Evolutionary conservation across 2,113 vertebrate species (phyloP).

Genomic region (Loxodonta africana): DNA sequence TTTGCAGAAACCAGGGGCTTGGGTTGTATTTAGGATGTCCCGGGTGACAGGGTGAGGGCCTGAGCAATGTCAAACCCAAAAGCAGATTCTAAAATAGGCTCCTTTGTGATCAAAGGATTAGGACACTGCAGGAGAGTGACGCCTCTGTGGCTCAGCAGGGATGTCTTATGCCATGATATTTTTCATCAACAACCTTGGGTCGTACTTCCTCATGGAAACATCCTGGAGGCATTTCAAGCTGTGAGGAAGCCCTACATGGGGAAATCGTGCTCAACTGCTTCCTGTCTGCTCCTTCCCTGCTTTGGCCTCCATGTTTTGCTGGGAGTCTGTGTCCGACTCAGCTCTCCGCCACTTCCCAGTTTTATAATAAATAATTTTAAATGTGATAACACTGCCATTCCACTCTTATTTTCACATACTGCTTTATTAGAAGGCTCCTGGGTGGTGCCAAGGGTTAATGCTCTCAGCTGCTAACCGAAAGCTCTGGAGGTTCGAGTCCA

Average conservation of each 20-base stretch:
- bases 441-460: no score
- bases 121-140: neutral
- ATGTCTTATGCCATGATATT: no score
- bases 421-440: no score
- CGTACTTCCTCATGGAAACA: accelerated
- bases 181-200: neutral
- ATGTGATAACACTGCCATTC: accelerated
- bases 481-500: no score
- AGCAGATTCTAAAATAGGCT: neutral
- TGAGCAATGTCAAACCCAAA: accelerated
- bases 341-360: neutral
- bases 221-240: accelerated
- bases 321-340: neutral
- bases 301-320: neutral
- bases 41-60: accelerated
- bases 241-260: neutral
- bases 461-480: no score
- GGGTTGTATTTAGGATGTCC: neutral
- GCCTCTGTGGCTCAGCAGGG: neutral
- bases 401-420: accelerated
- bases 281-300: accelerated
- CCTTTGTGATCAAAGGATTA: neutral
- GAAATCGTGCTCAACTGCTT: accelerated
- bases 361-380: neutral
- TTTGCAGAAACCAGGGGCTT: neutral